Evolutionary conservation across 2,888 invertebrate species (phyloP), one percentile per base, ranked within the genome.

Genomic region (Andrena bicolor): DNA sequence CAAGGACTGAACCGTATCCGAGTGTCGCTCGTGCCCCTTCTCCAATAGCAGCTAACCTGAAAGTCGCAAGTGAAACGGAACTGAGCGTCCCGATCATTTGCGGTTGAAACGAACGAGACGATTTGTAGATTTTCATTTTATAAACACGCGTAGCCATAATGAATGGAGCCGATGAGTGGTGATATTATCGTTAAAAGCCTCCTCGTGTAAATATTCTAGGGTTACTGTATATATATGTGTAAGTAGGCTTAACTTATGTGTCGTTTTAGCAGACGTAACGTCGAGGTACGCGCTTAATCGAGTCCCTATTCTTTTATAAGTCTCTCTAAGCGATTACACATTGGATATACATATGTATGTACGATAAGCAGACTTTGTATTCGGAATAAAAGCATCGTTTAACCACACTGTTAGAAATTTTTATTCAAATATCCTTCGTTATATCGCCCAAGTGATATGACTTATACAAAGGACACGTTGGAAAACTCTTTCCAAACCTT

Each of bases 1-100:
- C 91, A 96, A 96, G 83, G 97, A 97, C 16, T 91, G 76, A 90
- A 35, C 23, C 23, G 49, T 32, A 20, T 16, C 16, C 16, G 6
- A 7, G 28, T n/a, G 5, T 60, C 28, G 3, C 41, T 41, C 41
- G 6, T 7, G 6, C 2, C 7, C 13, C 20, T 16, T 10, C 5
- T 16, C 10, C 5, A 0, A n/a, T 23, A 7, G n/a, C 16, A 4
- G 30, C 10, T 71, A 16, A 13, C 23, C 49, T 13, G 51, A 23
- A 10, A 69, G 23, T 23, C n/a, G 51, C 10, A 5, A 53, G n/a
- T n/a, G 66, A 49, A 53, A 68, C 20, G 23, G 8, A 30, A 58
- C 58, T 16, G 28, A 58, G 5, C 16, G n/a, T 1, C 41, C 30
- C 7, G 41, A 13, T 41, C 13, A 41, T 41, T 13, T 26, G 4